Percentiles rank a stretch among this genome's conserved stretches.
Conservation (phyloP, 2,113 vertebrate genomes). For the Triplophysa rosa region DNA sequence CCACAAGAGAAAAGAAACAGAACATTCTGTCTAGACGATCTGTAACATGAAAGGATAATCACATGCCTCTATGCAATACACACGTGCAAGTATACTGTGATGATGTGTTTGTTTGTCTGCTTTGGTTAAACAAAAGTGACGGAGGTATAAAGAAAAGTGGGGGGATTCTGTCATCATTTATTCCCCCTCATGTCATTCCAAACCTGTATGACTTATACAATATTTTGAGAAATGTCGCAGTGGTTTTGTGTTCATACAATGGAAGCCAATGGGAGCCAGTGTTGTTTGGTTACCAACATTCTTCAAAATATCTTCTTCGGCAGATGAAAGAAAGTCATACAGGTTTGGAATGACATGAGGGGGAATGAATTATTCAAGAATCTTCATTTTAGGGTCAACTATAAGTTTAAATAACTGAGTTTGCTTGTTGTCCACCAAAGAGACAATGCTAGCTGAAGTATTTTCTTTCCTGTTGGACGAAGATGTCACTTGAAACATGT, state of each 20-base stretch:
- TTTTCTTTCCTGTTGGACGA: background rate
- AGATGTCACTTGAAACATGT: background rate
- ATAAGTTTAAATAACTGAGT: constrained; percentile 10
- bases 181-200: too few species aligned
- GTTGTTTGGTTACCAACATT: too few species aligned
- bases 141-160: constrained; percentile 15
- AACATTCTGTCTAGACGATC: constrained; percentile 16
- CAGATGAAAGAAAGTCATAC: too few species aligned
- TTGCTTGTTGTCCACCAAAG: constrained; percentile 22
- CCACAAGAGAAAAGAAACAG: background rate
- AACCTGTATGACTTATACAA: too few species aligned
- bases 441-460: background rate
- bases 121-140: constrained; percentile 29
- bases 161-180: too few species aligned
- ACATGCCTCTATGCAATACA: constrained; percentile 46
- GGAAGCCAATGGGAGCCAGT: too few species aligned
- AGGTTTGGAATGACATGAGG: too few species aligned
- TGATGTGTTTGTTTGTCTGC: constrained; percentile 33
- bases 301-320: too few species aligned
- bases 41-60: constrained; percentile 36
- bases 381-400: too few species aligned
- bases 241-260: too few species aligned
- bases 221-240: too few species aligned
- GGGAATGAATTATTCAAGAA: too few species aligned
- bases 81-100: constrained; percentile 42